These are phyloP conservation scores for Acanthurus tractus DNA, from an alignment of 2,797 vertebrate genomes.

Conservation along the genomic window DNA sequence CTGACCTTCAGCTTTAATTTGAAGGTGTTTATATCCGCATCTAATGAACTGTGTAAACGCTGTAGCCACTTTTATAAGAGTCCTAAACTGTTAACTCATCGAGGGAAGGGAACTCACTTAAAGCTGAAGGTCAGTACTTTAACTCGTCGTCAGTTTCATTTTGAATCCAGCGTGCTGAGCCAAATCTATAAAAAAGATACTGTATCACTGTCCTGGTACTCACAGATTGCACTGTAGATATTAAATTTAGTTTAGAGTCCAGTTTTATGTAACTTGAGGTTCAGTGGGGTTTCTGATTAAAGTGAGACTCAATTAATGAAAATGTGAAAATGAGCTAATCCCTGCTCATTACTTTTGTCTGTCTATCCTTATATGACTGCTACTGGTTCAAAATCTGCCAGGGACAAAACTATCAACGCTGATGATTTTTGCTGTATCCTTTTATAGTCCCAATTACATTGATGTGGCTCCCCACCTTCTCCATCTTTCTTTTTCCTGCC, in stretches of 20 bases:
- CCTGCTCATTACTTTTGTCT: constrained; percentile 27
- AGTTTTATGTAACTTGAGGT: constrained; percentile 20
- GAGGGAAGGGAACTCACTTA: background rate
- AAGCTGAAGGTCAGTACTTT: constrained; percentile 28
- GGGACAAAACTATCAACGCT: constrained; percentile 14
- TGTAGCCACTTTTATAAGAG: background rate
- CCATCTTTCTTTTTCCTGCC: constrained; percentile 22
- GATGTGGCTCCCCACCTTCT: constrained; percentile 20
- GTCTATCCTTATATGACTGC: constrained; percentile 13
- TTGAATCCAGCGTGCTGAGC: constrained; percentile 28
- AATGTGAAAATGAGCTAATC: constrained; percentile 44
- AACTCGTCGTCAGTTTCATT: constrained; percentile 31
- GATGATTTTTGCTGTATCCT: constrained; percentile 46
- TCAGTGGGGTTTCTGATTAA: constrained; percentile 31
- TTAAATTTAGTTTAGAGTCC: constrained; percentile 15
- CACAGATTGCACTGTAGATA: constrained; percentile 7
- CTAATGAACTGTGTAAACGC: background rate
- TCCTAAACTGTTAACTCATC: constrained; percentile 14
- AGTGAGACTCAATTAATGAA: constrained; percentile 42
- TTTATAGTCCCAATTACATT: constrained; percentile 50
- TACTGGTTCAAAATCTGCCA: constrained; percentile 37
- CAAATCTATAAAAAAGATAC: constrained; percentile 25
- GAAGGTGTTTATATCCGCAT: background rate
- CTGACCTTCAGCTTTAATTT: constrained; percentile 3
- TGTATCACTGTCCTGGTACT: constrained; percentile 19